Evolutionary conservation across 2,888 invertebrate genomes (phyloP).

Genomic region (Vesta saturnalis): DNA sequence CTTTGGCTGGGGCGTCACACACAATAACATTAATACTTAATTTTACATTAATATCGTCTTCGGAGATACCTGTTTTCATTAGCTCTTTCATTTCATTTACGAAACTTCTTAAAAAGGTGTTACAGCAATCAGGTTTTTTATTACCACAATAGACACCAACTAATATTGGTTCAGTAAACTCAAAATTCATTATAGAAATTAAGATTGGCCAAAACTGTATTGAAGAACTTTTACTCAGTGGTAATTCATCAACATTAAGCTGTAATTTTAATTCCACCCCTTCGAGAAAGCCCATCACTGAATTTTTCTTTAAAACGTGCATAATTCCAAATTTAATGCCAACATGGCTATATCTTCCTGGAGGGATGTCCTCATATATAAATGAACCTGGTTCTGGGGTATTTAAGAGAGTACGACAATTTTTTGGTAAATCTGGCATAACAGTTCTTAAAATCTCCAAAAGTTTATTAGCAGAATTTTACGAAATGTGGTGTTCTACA

Average conservation of each 20-base stretch:
- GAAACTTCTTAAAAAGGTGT: neutral
- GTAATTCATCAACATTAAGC: conserved; percentile 3
- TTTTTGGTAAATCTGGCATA: neutral
- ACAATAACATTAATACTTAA: neutral
- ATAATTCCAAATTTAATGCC: neutral
- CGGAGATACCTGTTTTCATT: neutral
- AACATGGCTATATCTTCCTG: neutral
- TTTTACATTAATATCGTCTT: neutral
- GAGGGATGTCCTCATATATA: neutral
- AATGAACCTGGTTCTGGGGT: neutral
- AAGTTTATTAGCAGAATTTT: neutral
- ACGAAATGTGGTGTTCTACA: neutral
- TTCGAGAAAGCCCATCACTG: neutral
- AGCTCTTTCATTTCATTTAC: neutral
- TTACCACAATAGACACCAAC: neutral
- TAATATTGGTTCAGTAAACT: neutral
- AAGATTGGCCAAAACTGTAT: neutral
- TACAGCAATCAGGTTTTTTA: neutral
- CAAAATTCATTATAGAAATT: neutral
- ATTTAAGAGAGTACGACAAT: neutral
- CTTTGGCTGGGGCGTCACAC: neutral
- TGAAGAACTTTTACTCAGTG: neutral
- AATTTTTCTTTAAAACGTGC: neutral
- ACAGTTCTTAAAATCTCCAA: neutral
- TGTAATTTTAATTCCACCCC: neutral